A percentile compares a stretch with the other conserved stretches of the same genome.
Evolutionary conservation across 2,888 invertebrate species (phyloP).

Genomic region (Parascotia fuliginaria): DNA sequence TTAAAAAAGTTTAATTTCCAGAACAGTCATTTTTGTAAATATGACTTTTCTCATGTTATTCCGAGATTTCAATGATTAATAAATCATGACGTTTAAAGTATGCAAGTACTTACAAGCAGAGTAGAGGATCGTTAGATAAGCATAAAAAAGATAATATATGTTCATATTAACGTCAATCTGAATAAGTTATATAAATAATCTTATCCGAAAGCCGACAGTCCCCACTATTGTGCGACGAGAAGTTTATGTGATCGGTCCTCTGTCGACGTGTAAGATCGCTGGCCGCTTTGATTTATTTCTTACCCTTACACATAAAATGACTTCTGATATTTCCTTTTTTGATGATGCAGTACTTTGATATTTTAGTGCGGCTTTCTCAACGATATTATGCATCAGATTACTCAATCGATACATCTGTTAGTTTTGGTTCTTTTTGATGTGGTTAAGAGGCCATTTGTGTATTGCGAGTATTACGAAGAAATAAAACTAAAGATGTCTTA

Average conservation of each 20-base stretch:
- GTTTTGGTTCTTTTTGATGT: too few relatives aligned
- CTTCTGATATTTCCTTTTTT: constrained; percentile 27
- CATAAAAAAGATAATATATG: too few relatives aligned
- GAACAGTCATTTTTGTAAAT: too few relatives aligned
- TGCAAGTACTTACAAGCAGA: too few relatives aligned
- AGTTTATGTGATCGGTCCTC: constrained; percentile 13
- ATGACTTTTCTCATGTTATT: too few relatives aligned
- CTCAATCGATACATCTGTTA: not conserved
- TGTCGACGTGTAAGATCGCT: constrained; percentile 22
- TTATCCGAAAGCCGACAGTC: not conserved
- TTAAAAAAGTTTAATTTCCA: too few relatives aligned
- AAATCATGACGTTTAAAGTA: too few relatives aligned
- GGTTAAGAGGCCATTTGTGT: too few relatives aligned
- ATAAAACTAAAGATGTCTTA: too few relatives aligned
- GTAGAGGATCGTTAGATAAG: too few relatives aligned
- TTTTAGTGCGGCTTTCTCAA: constrained; percentile 9
- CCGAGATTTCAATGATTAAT: too few relatives aligned
- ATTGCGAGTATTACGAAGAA: too few relatives aligned
- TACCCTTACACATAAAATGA: constrained; percentile 36
- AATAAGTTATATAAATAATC: not conserved
- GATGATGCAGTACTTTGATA: constrained; percentile 26
- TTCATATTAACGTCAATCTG: not conserved
- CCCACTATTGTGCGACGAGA: constrained; percentile 26
- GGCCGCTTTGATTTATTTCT: constrained; percentile 36
- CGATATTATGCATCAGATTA: not conserved